A percentile compares a stretch with the other conserved stretches of the same genome.
These are phyloP conservation scores for Diachasmimorpha longicaudata DNA, from an alignment of 1,140 invertebrate species.

Conservation along the genomic window DNA sequence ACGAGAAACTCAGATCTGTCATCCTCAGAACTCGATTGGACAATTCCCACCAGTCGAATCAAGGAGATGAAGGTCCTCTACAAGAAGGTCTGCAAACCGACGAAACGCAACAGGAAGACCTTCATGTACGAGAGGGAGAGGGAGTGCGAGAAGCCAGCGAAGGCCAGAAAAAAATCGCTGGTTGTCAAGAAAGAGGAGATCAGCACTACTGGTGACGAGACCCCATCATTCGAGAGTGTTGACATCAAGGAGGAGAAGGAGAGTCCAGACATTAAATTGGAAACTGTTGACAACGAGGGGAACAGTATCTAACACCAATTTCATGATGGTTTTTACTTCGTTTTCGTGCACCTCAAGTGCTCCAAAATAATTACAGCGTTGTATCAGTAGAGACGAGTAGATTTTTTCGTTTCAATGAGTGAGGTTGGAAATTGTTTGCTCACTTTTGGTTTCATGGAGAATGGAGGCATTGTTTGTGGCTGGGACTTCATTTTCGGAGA, in stretches of 20 bases:
- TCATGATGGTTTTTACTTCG: not conserved
- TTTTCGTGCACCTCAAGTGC: not conserved
- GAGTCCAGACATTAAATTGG: not conserved
- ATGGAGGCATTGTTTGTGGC: no score
- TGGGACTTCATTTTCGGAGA: no score
- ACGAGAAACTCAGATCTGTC: conserved; percentile 63
- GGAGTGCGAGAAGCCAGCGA: conserved; percentile 39
- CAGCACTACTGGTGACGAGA: not conserved
- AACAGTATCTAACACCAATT: not conserved
- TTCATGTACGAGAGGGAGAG: conserved; percentile 58
- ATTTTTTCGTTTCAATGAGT: no score
- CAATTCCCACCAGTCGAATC: conserved; percentile 64
- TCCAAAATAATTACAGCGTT: not conserved
- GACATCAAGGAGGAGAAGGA: not conserved
- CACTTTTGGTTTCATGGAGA: no score
- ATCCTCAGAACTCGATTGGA: conserved; percentile 65
- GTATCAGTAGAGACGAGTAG: not conserved
- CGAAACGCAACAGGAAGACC: conserved; percentile 58
- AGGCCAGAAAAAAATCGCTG: conserved; percentile 45
- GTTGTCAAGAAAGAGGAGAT: conserved; percentile 39
- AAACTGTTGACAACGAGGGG: not conserved
- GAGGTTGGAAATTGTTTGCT: no score
- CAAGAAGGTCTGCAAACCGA: conserved; percentile 60
- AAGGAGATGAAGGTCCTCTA: conserved; percentile 65
- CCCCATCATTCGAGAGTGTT: not conserved